phyloP scores from a whole-genome alignment of 2,888 invertebrate genomes.

The Drosophila nr. perissopoda region DNA sequence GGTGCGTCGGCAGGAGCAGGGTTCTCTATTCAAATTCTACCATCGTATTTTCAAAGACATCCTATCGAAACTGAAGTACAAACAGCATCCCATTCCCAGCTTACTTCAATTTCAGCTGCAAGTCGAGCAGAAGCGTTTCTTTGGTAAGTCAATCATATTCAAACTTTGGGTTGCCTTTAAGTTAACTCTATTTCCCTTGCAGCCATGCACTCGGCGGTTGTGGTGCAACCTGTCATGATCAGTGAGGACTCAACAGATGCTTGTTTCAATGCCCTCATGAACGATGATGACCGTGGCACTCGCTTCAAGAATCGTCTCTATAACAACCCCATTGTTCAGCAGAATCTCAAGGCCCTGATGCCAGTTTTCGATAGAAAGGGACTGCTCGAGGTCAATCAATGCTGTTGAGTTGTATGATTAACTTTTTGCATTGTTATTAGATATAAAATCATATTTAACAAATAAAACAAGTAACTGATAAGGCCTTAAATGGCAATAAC shows the following conservation, averaged over 20 bases:
- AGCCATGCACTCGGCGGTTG: conserved; percentile 81
- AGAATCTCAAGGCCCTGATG: conserved; percentile 79
- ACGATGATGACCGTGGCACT: conserved; percentile 80
- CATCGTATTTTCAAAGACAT: conserved; percentile 73
- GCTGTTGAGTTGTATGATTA: conserved; percentile 17
- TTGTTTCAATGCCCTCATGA: conserved; percentile 82
- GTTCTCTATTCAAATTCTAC: conserved; percentile 80
- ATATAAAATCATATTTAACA: neutral
- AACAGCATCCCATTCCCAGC: conserved; percentile 76
- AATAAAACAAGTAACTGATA: neutral
- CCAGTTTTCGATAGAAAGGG: conserved; percentile 83
- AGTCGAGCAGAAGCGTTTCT: conserved; percentile 79
- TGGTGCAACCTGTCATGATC: conserved; percentile 83
- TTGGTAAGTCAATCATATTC: conserved; percentile 59
- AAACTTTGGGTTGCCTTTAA: neutral
- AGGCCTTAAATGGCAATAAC: neutral
- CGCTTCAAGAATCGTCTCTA: conserved; percentile 82
- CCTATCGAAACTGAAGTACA: conserved; percentile 72
- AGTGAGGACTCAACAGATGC: conserved; percentile 82
- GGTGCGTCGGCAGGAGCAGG: conserved; percentile 76
- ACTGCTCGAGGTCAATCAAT: conserved; percentile 80
- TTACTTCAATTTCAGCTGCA: conserved; percentile 79
- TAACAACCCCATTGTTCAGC: conserved; percentile 80
- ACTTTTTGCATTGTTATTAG: too few species aligned
- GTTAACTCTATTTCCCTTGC: neutral